phyloP scores from a whole-genome alignment of 2,888 invertebrate species.

The Tetragnatha montana region DNA sequence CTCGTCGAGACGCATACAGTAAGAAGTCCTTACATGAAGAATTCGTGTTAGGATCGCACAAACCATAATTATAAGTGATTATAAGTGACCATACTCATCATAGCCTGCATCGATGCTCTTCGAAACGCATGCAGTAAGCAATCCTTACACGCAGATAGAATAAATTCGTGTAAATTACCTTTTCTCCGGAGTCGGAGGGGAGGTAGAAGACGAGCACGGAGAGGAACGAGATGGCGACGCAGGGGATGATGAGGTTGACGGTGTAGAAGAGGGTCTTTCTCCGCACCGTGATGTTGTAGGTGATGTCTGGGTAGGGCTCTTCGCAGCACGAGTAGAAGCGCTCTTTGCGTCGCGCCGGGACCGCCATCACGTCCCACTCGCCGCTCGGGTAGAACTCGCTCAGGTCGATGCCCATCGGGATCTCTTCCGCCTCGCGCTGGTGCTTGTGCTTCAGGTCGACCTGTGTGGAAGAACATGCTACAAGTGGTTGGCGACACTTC shows the following conservation, averaged over 20 bases:
- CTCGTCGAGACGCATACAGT: too few relatives aligned
- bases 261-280: constrained; percentile 98
- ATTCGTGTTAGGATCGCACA: too few relatives aligned
- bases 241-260: constrained; percentile 95
- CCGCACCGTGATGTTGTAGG: constrained; percentile 97
- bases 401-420: constrained; percentile 77
- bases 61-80: too few relatives aligned
- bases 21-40: too few relatives aligned
- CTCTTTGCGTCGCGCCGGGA: constrained; percentile 73
- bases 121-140: too few relatives aligned
- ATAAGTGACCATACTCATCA: too few relatives aligned
- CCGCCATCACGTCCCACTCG: constrained; percentile 79
- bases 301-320: constrained; percentile 96
- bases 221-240: constrained; percentile 95
- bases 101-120: too few relatives aligned
- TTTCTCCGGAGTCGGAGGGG: constrained; percentile 98
- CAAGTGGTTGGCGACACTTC: too few relatives aligned
- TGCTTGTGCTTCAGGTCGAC: constrained; percentile 73
- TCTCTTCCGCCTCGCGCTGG: constrained; percentile 70
- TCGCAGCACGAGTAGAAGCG: constrained; percentile 74
- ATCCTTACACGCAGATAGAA: too few relatives aligned
- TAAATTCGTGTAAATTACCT: too few relatives aligned
- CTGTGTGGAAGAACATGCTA: constrained; percentile 32
- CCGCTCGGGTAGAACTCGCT: constrained; percentile 78
- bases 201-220: constrained; percentile 97